These are phyloP conservation scores for Galerucella calmariensis DNA, from an alignment of 2,888 invertebrate species.

Conservation along the genomic window DNA sequence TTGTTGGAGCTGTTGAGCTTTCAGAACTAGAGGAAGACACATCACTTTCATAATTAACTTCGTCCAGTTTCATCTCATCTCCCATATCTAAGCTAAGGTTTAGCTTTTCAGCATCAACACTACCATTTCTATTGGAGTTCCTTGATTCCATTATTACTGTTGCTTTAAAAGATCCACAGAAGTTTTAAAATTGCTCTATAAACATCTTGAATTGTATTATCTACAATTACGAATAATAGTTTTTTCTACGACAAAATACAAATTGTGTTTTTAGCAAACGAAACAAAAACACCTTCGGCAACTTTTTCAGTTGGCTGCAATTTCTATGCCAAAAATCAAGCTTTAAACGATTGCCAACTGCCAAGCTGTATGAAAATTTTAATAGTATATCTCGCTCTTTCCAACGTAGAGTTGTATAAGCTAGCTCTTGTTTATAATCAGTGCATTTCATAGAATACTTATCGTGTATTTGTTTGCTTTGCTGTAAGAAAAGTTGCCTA, in stretches of 20 bases:
- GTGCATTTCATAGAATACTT: too few species aligned
- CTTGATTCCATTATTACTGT: slow-evolving; percentile 60
- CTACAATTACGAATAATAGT: background rate
- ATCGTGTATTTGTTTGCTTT: too few species aligned
- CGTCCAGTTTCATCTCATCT: slow-evolving; percentile 82
- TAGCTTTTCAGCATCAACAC: slow-evolving; percentile 63
- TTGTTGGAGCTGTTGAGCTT: slow-evolving; percentile 79
- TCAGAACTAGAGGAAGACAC: slow-evolving; percentile 84
- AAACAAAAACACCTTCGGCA: slow-evolving; percentile 9
- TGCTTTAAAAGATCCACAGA: slow-evolving; percentile 11
- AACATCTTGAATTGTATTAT: slow-evolving; percentile 3
- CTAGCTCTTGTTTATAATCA: too few species aligned
- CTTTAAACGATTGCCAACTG: slow-evolving; percentile 6
- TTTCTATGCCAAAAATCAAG: slow-evolving; percentile 6
- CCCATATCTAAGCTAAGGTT: slow-evolving; percentile 73
- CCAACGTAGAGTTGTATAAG: too few species aligned
- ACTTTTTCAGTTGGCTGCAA: background rate
- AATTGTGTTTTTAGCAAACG: slow-evolving; percentile 1
- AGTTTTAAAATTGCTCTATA: background rate
- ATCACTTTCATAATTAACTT: slow-evolving; percentile 87
- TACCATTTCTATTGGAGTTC: slow-evolving; percentile 61
- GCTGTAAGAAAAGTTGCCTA: too few species aligned
- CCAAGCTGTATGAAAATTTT: background rate
- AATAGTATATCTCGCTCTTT: too few species aligned
- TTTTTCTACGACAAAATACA: background rate